A percentile compares a stretch with the other conserved stretches of the same genome.
Conservation (phyloP, 2,113 vertebrate species). For the Pomatostomus ruficeps region DNA sequence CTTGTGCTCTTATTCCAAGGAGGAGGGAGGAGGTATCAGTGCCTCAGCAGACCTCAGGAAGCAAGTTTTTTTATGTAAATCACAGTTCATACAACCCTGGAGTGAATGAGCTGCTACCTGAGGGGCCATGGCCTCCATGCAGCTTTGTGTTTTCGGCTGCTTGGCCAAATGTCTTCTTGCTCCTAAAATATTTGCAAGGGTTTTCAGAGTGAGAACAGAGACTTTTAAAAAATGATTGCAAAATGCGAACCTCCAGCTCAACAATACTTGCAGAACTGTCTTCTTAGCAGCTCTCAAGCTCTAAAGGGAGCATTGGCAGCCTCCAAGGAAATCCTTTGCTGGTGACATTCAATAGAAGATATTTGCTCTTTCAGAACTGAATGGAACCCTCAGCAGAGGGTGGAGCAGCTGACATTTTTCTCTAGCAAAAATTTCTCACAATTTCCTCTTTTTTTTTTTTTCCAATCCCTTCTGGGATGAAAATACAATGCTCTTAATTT, state of each 20-base stretch:
- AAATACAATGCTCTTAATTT: background rate
- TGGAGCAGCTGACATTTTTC: background rate
- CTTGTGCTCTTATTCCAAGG: background rate
- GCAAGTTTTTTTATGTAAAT: slow-evolving; percentile 3
- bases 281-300: background rate
- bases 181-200: background rate
- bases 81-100: background rate
- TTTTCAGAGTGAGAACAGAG: background rate
- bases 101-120: slow-evolving; percentile 11
- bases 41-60: background rate
- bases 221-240: background rate
- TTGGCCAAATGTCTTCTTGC: background rate
- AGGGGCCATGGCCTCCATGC: background rate
- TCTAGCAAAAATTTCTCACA: background rate
- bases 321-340: background rate
- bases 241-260: background rate
- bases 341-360: background rate
- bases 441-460: background rate
- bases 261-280: background rate
- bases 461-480: background rate
- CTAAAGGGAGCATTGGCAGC: background rate
- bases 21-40: background rate
- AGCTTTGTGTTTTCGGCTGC: background rate
- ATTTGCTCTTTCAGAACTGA: background rate
- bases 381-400: background rate